Evolutionary conservation across 1,140 invertebrate species (phyloP), one percentile per base, ranked within the genome.

Genomic region (Drosophila pachea): DNA sequence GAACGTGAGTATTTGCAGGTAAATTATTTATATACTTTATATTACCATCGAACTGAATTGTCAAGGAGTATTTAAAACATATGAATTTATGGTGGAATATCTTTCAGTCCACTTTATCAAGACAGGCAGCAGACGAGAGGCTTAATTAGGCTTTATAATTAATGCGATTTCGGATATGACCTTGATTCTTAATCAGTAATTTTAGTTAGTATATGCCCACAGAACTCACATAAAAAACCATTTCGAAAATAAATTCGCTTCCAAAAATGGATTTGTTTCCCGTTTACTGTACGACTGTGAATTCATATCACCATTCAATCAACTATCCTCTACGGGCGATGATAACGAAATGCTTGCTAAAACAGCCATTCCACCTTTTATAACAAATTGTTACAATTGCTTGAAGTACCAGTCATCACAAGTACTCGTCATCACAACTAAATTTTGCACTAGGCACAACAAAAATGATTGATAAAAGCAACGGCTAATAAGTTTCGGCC

Each of bases 361-460:
- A 32, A 29, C 42, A 4, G 45, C 48, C 16, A 22, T 32, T 6
- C 7, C 6, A 4, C 11, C 7, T 38, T 64, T 82, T 78, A 73
- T 78, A 84, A 73, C 9, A 29, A 47, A 36, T 40, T 35, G 29
- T 58, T 11, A 45, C 22, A 12, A 42, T 22, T 9, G n/a, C 9
- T 40, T 31, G 31, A 58, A 42, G 35, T 50, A 29, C 36, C 16
- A 49, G 35, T 33, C 22, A 38, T n/a, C n/a, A n/a, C n/a, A n/a
- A n/a, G n/a, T n/a, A 22, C 9, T 36, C 22, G 40, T 65, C 62
- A 65, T 49, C 48, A 31, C 8, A 35, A 43, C 12, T 3, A 11
- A 7, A 22, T 82, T 83, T 83, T 83, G 79, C 79, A 84, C 79
- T 58, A 42, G 79, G 79, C 79, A 84, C 79, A 62, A 38, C 49